Percentiles rank a stretch among this genome's conserved stretches.
Evolutionary conservation across 1,140 invertebrate species (phyloP).

Genomic region (Calephelis nemesis): DNA sequence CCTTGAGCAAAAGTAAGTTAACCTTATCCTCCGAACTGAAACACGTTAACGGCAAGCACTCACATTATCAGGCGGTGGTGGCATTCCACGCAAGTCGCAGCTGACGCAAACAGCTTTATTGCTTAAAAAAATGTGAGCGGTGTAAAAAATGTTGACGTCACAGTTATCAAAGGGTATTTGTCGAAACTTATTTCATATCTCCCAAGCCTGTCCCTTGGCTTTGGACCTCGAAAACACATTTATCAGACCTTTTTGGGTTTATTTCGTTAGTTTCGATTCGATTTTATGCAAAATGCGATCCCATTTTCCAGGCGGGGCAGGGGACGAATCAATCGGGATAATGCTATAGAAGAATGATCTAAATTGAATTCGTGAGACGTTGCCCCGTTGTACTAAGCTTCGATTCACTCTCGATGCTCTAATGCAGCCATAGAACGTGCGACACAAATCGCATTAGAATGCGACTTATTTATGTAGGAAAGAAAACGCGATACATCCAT

Average conservation of each 20-base stretch:
- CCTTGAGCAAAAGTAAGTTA: too few species aligned
- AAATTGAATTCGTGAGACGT: slow-evolving; percentile 64
- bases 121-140: too few species aligned
- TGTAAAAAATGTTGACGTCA: neutral
- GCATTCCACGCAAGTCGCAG: too few species aligned
- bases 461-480: too few species aligned
- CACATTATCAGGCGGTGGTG: too few species aligned
- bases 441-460: neutral
- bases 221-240: slow-evolving; percentile 30
- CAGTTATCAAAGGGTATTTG: neutral
- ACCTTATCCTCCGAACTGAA: too few species aligned
- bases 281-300: slow-evolving; percentile 76
- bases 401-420: slow-evolving; percentile 20
- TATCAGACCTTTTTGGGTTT: slow-evolving; percentile 51
- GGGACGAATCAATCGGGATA: slow-evolving; percentile 62
- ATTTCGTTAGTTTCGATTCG: slow-evolving; percentile 72
- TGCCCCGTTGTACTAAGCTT: slow-evolving; percentile 40
- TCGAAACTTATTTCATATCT: slow-evolving; percentile 20
- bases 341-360: slow-evolving; percentile 72
- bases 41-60: too few species aligned
- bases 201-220: slow-evolving; percentile 1
- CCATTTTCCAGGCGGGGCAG: slow-evolving; percentile 50
- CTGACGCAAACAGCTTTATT: too few species aligned
- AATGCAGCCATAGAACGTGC: neutral
- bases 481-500: too few species aligned